Conservation (phyloP, 2,888 invertebrate species). For the Malacosoma neustria region DNA sequence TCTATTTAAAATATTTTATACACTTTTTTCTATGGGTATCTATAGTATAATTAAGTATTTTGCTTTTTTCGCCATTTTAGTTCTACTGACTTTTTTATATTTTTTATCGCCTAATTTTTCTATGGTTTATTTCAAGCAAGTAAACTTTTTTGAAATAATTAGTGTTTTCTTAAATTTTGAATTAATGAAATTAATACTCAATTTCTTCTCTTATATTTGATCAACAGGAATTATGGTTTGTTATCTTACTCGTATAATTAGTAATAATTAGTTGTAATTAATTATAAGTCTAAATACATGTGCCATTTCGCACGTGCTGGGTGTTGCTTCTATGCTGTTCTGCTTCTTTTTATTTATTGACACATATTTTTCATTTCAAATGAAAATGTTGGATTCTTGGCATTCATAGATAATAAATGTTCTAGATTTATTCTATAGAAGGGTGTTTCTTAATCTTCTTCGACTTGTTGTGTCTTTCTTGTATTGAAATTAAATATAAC, state of each 20-base stretch:
- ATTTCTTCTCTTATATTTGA: conserved; percentile 5
- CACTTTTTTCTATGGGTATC: neutral
- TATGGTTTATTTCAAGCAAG: too few relatives aligned
- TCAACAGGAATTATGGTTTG: conserved; percentile 7
- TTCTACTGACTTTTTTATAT: neutral
- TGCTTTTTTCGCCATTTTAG: neutral
- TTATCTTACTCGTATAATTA: conserved; percentile 7
- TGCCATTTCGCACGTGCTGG: conserved; percentile 69
- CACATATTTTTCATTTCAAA: conserved; percentile 1
- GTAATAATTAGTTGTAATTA: conserved; percentile 21
- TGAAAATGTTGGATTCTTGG: neutral
- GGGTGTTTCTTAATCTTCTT: too few relatives aligned
- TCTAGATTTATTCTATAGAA: too few relatives aligned
- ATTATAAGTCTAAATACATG: conserved; percentile 56
- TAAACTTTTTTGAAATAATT: too few relatives aligned
- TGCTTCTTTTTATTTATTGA: conserved; percentile 55
- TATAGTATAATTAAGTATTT: too few relatives aligned
- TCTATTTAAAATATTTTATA: neutral
- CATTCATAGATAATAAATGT: too few relatives aligned
- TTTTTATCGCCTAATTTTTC: neutral
- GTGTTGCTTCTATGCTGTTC: conserved; percentile 31
- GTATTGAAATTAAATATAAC: too few relatives aligned
- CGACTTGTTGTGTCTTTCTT: too few relatives aligned
- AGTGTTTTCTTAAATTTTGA: neutral
- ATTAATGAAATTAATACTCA: neutral